phyloP scores from a whole-genome alignment of 1,140 invertebrate species.

The Gonatopus flavifemur region DNA sequence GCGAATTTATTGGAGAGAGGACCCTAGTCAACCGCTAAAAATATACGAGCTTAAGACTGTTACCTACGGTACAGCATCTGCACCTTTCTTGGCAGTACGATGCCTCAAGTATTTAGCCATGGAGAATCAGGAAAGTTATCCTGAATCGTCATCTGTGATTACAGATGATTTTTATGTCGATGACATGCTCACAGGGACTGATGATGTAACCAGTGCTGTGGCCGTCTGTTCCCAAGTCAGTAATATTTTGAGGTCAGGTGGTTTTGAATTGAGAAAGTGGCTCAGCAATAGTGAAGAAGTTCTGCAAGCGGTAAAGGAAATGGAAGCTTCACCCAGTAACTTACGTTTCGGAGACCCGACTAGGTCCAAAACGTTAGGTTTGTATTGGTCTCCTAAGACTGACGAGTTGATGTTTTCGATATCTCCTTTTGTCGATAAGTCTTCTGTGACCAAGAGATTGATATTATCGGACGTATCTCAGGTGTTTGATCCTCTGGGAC shows the following conservation, averaged over 20 bases:
- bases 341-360: background rate
- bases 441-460: background rate
- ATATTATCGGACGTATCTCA: background rate
- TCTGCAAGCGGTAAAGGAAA: background rate
- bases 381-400: background rate
- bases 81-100: conserved; percentile 31
- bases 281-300: background rate
- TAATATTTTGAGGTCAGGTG: background rate
- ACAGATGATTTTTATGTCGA: conserved; percentile 38
- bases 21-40: conserved; percentile 4
- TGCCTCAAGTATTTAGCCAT: conserved; percentile 22
- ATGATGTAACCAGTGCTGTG: no score
- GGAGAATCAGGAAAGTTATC: conserved; percentile 9
- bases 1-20: conserved; percentile 40
- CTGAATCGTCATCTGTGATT: conserved; percentile 23
- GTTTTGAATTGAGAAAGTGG: conserved; percentile 17
- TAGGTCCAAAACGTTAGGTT: background rate
- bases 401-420: background rate
- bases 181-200: conserved; percentile 27
- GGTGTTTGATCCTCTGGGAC: background rate
- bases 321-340: background rate
- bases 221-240: background rate
- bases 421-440: background rate
- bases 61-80: conserved; percentile 34
- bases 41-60: conserved; percentile 24